Conservation (phyloP, 2,888 invertebrate species). For the Bellardia bayeri region DNA sequence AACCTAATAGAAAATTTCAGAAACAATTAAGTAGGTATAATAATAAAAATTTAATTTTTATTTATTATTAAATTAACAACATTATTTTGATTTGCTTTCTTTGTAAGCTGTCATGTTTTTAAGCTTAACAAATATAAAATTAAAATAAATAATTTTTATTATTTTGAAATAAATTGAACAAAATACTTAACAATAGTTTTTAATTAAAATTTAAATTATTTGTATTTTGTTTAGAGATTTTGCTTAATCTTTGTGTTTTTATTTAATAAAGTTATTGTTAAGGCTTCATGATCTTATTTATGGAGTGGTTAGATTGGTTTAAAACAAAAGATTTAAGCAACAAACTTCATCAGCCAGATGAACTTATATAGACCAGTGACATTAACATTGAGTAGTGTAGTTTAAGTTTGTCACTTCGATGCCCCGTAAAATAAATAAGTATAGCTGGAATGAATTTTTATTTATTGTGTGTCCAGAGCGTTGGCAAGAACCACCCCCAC, state of each 20-base stretch:
- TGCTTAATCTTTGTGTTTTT: neutral
- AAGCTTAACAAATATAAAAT: slow-evolving; percentile 45
- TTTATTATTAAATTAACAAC: neutral
- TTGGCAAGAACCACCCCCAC: too few species aligned
- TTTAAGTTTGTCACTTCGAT: too few species aligned
- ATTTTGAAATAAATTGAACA: neutral
- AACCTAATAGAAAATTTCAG: neutral
- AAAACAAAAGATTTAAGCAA: slow-evolving; percentile 31
- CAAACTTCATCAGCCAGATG: too few species aligned
- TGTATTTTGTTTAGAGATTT: too few species aligned
- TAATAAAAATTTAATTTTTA: neutral
- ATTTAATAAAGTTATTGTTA: too few species aligned
- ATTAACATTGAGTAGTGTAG: too few species aligned
- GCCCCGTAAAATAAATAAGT: too few species aligned
- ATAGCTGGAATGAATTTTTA: too few species aligned
- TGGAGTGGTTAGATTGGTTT: neutral
- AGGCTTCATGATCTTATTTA: too few species aligned
- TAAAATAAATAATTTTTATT: neutral
- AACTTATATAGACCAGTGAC: too few species aligned
- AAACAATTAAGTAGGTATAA: neutral
- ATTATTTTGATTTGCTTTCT: slow-evolving; percentile 9
- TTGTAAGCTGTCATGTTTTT: slow-evolving; percentile 58
- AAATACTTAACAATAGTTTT: neutral
- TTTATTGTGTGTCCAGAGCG: too few species aligned
- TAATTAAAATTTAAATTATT: slow-evolving; percentile 11